Percentiles rank a stretch among this genome's conserved stretches.
Evolutionary conservation across 2,797 vertebrate species (phyloP).

Genomic region (Danio choprae): DNA sequence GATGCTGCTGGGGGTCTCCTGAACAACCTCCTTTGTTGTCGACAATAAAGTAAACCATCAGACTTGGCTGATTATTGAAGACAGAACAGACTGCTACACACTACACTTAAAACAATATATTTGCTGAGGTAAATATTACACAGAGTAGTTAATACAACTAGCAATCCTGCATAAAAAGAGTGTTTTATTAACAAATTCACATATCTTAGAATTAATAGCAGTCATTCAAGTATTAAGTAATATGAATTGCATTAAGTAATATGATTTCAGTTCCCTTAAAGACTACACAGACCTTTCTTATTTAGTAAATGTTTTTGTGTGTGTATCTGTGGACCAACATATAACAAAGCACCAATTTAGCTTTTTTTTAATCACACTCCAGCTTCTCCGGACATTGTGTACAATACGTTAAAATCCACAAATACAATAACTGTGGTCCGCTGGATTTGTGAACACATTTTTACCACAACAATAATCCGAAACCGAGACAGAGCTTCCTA

Average conservation of each 20-base stretch:
- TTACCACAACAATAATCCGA: background rate
- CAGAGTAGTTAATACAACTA: background rate
- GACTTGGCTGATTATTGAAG: no score
- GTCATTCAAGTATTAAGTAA: background rate
- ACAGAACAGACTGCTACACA: no score
- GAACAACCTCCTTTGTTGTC: no score
- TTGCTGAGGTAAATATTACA: no score
- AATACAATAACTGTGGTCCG: background rate
- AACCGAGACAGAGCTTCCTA: background rate
- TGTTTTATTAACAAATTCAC: constrained; percentile 31
- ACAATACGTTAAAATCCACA: constrained; percentile 23
- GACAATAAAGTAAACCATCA: no score
- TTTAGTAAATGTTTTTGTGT: background rate
- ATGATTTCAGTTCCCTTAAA: background rate
- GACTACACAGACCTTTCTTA: background rate
- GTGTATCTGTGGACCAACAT: background rate
- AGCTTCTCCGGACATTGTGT: background rate
- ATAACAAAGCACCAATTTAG: background rate
- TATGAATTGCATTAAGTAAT: background rate
- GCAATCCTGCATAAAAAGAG: constrained; percentile 1
- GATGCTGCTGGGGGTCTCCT: no score
- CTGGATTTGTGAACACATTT: background rate
- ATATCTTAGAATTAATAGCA: background rate
- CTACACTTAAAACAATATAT: no score
- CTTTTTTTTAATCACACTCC: background rate